A percentile compares a stretch with the other conserved stretches of the same genome.
Conservation (phyloP, 2,113 vertebrate species). For the Chrysochloris asiatica region DNA sequence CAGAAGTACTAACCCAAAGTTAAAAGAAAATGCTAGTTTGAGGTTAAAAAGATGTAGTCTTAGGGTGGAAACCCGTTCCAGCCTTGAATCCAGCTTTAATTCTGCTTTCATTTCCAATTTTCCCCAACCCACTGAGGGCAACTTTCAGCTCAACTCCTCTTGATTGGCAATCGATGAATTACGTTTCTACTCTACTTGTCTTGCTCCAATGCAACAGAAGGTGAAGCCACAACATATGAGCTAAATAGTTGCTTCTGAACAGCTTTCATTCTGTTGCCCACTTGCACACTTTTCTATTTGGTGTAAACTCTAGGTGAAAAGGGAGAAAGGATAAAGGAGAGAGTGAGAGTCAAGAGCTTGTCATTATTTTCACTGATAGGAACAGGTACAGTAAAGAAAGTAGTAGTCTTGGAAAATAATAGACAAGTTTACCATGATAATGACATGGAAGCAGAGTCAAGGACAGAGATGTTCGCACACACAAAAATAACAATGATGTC, state of each 20-base stretch:
- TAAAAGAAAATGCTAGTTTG: conserved; percentile 44
- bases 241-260: conserved; percentile 36
- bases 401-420: conserved; percentile 17
- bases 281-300: conserved; percentile 21
- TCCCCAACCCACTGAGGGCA: background rate
- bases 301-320: conserved; percentile 26
- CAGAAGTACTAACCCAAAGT: conserved; percentile 38
- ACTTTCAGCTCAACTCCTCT: no score
- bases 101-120: conserved; percentile 44
- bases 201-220: conserved; percentile 47
- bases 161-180: background rate
- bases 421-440: conserved; percentile 62
- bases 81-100: conserved; percentile 50
- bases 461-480: conserved; percentile 41
- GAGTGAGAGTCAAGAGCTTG: conserved; percentile 19
- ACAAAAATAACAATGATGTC: conserved; percentile 54
- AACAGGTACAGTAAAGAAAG: conserved; percentile 23
- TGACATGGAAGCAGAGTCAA: conserved; percentile 52
- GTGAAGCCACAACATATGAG: conserved; percentile 1
- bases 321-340: conserved; percentile 33
- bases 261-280: conserved; percentile 6
- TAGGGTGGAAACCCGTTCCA: background rate
- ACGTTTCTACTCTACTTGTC: background rate
- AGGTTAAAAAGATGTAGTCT: background rate
- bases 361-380: conserved; percentile 4